phyloP scores from a whole-genome alignment of 2,113 vertebrate species.

The Gadus macrocephalus region DNA sequence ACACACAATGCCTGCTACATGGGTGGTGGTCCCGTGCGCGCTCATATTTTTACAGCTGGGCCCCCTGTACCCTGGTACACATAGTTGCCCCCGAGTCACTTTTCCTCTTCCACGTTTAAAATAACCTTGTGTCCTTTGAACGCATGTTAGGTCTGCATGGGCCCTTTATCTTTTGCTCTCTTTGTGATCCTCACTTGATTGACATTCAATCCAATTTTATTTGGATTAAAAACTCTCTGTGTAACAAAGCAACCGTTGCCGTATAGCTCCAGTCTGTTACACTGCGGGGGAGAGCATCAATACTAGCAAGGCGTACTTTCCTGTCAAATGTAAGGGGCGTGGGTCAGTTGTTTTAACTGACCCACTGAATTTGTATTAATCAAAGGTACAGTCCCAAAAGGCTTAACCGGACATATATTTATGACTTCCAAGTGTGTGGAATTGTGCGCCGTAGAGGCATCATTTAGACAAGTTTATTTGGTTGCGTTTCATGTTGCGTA shows the following conservation, averaged over 20 bases:
- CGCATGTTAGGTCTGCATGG: neutral
- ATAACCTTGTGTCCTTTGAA: constrained; percentile 19
- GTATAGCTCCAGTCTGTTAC: too few relatives aligned
- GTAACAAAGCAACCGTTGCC: too few relatives aligned
- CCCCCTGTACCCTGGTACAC: constrained; percentile 43
- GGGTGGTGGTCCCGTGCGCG: constrained; percentile 54
- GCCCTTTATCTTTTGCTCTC: neutral
- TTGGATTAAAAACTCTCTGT: too few relatives aligned
- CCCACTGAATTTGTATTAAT: neutral
- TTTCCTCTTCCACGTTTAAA: constrained; percentile 30
- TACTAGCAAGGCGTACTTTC: too few relatives aligned
- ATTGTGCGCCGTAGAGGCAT: constrained; percentile 3
- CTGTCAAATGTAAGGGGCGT: too few relatives aligned
- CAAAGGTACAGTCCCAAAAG: neutral
- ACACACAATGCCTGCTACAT: constrained; percentile 52
- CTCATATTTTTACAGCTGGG: constrained; percentile 73
- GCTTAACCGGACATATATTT: too few relatives aligned
- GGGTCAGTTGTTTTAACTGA: neutral
- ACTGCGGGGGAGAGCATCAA: too few relatives aligned
- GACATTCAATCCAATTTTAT: neutral
- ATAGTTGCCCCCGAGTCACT: constrained; percentile 47
- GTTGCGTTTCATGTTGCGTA: constrained; percentile 29
- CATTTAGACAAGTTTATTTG: constrained; percentile 16
- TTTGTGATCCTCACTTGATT: neutral
- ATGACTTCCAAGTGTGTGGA: too few relatives aligned